These are phyloP conservation scores for Drosophila anomalata DNA, from an alignment of 2,888 invertebrate genomes.

Conservation along the genomic window DNA sequence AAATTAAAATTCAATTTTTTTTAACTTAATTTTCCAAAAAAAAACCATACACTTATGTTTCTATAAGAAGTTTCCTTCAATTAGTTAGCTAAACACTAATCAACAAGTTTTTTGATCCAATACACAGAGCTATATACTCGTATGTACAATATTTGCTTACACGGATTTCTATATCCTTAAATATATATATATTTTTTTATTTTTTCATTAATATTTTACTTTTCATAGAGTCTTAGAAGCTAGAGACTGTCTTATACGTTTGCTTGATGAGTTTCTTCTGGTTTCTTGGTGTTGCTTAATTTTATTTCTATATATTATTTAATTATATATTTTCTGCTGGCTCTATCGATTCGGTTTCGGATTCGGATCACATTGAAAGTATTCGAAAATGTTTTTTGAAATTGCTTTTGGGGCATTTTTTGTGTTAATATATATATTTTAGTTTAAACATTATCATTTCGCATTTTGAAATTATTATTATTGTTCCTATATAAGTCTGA, in stretches of 20 bases:
- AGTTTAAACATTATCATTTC: slow-evolving; percentile 10
- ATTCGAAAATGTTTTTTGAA: slow-evolving; percentile 4
- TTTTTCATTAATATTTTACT: slow-evolving; percentile 10
- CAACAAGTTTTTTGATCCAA: slow-evolving; percentile 55
- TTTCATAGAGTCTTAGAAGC: slow-evolving; percentile 47
- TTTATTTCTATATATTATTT: slow-evolving; percentile 5
- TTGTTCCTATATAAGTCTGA: slow-evolving; percentile 65
- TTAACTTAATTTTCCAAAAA: slow-evolving; percentile 8
- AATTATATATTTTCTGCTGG: slow-evolving; percentile 14
- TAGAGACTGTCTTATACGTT: slow-evolving; percentile 58
- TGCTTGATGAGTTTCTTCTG: slow-evolving; percentile 54
- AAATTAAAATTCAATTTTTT: not conserved
- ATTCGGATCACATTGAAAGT: slow-evolving; percentile 29
- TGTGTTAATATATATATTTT: slow-evolving; percentile 13
- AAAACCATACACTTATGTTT: slow-evolving; percentile 10
- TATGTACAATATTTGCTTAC: slow-evolving; percentile 46
- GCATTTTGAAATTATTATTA: slow-evolving; percentile 44
- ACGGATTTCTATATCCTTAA: slow-evolving; percentile 18
- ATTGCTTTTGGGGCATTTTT: not conserved
- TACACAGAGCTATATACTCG: slow-evolving; percentile 34
- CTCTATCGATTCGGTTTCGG: slow-evolving; percentile 15
- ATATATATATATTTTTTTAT: slow-evolving; percentile 7
- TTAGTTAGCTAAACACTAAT: slow-evolving; percentile 63
- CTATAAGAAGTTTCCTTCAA: slow-evolving; percentile 24
- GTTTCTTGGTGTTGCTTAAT: slow-evolving; percentile 29